A percentile compares a stretch with the other conserved stretches of the same genome.
phyloP scores from a whole-genome alignment of 2,888 invertebrate species.

The Hirtodrosophila alboralis region DNA sequence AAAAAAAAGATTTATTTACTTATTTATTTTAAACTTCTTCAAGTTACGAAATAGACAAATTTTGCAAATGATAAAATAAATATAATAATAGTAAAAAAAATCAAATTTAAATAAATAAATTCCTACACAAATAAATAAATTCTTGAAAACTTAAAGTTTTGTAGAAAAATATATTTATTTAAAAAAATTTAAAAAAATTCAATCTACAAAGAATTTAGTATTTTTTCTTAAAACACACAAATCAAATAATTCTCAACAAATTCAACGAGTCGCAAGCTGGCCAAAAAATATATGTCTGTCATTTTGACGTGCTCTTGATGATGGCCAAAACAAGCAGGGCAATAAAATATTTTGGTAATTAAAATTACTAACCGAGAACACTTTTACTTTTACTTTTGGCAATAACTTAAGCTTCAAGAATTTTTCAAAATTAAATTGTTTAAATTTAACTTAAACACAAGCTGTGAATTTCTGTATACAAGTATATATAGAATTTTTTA shows the following conservation, averaged over 20 bases:
- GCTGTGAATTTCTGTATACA: not conserved
- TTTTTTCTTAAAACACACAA: too few relatives aligned
- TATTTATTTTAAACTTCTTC: too few relatives aligned
- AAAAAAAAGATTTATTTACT: too few relatives aligned
- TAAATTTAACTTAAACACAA: slow-evolving; percentile 45
- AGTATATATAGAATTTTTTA: not conserved
- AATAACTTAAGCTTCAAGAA: slow-evolving; percentile 10
- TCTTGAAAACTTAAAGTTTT: too few relatives aligned
- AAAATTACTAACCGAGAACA: slow-evolving; percentile 6
- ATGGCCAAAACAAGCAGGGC: not conserved
- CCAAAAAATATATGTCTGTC: slow-evolving; percentile 30
- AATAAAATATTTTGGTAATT: slow-evolving; percentile 10
- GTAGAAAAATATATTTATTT: too few relatives aligned
- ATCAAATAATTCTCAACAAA: not conserved
- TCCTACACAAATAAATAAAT: too few relatives aligned
- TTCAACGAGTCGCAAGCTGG: slow-evolving; percentile 1
- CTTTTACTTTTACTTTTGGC: not conserved
- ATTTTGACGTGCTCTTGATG: slow-evolving; percentile 26
- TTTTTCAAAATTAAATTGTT: slow-evolving; percentile 30
- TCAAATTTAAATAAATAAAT: too few relatives aligned
- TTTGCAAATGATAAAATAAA: too few relatives aligned
- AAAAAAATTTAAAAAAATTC: too few relatives aligned
- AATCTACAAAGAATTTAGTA: too few relatives aligned
- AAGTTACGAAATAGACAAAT: too few relatives aligned
- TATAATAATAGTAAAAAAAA: too few relatives aligned